Conservation (phyloP, 2,113 vertebrate genomes). For the Hemibagrus wyckioides region DNA sequence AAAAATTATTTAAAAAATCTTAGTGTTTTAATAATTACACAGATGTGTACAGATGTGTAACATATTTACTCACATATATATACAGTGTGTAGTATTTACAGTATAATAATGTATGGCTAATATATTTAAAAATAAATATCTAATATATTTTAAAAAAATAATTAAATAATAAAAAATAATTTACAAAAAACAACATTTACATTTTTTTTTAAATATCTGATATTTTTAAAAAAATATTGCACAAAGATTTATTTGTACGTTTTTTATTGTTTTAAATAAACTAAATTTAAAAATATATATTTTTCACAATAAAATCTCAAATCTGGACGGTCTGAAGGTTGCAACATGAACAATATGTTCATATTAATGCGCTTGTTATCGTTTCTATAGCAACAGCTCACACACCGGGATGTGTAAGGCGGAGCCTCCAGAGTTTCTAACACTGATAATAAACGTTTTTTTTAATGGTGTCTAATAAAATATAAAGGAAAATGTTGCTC, state of each 20-base stretch:
- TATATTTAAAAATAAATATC: background rate
- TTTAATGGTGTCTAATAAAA: background rate
- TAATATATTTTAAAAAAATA: background rate
- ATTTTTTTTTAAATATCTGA: too few relatives aligned
- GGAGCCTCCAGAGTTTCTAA: too few relatives aligned
- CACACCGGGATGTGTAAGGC: too few relatives aligned
- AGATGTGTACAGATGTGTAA: background rate
- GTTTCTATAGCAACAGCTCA: background rate
- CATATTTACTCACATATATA: background rate
- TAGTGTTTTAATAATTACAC: background rate
- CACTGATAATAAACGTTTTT: too few relatives aligned
- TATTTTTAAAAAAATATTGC: background rate
- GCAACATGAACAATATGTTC: too few relatives aligned
- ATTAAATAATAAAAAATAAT: background rate
- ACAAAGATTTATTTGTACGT: too few relatives aligned
- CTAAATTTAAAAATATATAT: too few relatives aligned
- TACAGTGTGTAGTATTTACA: background rate
- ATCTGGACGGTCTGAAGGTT: too few relatives aligned
- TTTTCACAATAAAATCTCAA: too few relatives aligned
- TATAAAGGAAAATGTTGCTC: background rate
- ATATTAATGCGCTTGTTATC: too few relatives aligned
- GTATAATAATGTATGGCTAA: background rate
- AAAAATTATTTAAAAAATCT: background rate
- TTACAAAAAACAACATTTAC: background rate
- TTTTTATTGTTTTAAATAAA: too few relatives aligned